Base-by-base conservation (phyloP, 53 echinoderm and acorn worm species). In the Crossaster papposus region DNA sequence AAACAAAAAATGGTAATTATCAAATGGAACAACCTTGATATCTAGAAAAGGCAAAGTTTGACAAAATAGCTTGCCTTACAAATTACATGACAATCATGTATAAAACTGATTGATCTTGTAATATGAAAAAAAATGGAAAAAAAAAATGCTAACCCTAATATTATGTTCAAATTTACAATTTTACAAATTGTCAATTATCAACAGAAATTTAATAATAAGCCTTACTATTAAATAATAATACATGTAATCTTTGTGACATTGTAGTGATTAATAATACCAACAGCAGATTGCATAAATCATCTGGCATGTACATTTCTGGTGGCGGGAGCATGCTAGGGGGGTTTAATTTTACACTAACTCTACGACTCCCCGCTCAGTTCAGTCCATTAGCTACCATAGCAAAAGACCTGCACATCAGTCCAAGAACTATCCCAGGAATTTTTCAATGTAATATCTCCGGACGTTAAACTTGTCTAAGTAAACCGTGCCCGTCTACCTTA, bases 381-480 rank as follows among this genome's bases (percentile, higher is more conserved):
- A 24, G 50, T 22, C 13, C 23, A 13, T 14, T 24, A 22, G 22
- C 23, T 12, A 22, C 50, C 17, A 23, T 51, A 1, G 24, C 20
- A 24, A 78, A 51, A 17, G 74, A 34, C 58, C 33, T 33, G 34
- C 74, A 33, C 0, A 8, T 28, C 51, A 78, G 78, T 8, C 51
- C 11, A 6, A 8, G 51, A 50, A 32, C 50, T 50, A 78, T 78
- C 52, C 52, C n/a, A n/a, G 78, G 78, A 78, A 50, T 78, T 50
- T 36, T 44, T 35, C 24, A 50, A n/a, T 51, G 2, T 51, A 78
- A 78, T 78, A 51, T 78, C 78, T 22, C 22, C 13, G 51, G 78
- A 78, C 51, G 32, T 78, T 78, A 78, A 76, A 78, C 50, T 44
- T 78, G 50, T 51, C 78, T 78, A 51, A 51, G 32, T 68, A 26